Percentiles rank a stretch among this genome's conserved stretches.
Evolutionary conservation across 2,888 invertebrate species (phyloP).

Genomic region (Cylindroiulus punctatus): DNA sequence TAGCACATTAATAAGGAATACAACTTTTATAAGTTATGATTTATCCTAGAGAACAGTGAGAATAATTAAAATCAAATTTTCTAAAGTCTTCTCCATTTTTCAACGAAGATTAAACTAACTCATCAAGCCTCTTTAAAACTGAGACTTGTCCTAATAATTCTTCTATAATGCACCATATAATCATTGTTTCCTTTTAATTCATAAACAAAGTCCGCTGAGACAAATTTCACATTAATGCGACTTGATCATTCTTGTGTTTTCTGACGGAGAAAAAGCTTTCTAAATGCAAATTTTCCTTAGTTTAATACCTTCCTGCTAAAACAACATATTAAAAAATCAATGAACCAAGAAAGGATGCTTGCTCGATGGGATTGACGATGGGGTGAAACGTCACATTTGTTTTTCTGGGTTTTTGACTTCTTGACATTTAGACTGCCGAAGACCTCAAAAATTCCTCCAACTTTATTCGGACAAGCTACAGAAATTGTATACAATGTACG

Average conservation of each 20-base stretch:
- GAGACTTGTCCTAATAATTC: not conserved
- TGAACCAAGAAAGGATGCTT: slow-evolving; percentile 24
- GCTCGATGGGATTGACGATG: not conserved
- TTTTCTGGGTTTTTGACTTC: not conserved
- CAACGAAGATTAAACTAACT: not conserved
- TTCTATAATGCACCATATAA: not conserved
- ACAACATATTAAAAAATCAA: slow-evolving; percentile 51
- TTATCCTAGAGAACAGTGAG: not conserved
- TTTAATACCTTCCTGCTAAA: slow-evolving; percentile 11
- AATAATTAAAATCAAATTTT: too few species aligned
- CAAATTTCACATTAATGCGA: slow-evolving; percentile 50
- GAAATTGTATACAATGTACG: too few species aligned
- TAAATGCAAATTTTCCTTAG: slow-evolving; percentile 46
- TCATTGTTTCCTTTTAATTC: slow-evolving; percentile 6
- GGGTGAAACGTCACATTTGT: not conserved
- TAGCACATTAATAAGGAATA: not conserved
- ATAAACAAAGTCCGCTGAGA: slow-evolving; percentile 45
- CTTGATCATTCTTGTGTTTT: slow-evolving; percentile 47
- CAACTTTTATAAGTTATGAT: not conserved
- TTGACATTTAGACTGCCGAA: slow-evolving; percentile 8
- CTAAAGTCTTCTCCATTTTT: not conserved
- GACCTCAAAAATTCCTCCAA: not conserved
- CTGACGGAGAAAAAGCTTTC: slow-evolving; percentile 36
- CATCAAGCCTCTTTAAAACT: not conserved
- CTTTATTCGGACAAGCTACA: not conserved